phyloP scores from a whole-genome alignment of 2,113 vertebrate genomes.

The Anseranas semipalmata region DNA sequence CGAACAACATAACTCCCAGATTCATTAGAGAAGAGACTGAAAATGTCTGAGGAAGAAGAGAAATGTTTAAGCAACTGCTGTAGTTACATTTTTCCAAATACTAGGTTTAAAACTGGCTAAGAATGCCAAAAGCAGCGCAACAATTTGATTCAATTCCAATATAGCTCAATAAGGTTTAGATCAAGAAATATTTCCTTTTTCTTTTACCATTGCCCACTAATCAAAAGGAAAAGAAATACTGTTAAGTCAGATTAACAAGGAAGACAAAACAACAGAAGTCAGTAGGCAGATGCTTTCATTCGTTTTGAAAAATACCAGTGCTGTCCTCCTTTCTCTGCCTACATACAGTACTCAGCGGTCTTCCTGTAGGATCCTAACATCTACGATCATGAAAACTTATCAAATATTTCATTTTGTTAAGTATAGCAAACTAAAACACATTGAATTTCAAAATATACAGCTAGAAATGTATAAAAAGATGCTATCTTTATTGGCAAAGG shows the following conservation, averaged over 20 bases:
- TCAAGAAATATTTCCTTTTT: not conserved
- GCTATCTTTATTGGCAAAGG: not conserved
- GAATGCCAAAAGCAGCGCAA: not conserved
- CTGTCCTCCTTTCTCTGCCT: not conserved
- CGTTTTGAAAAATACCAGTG: conserved; percentile 9
- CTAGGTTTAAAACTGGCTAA: not conserved
- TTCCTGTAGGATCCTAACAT: not conserved
- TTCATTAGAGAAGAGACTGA: conserved; percentile 96
- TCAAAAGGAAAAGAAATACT: not conserved
- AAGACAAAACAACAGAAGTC: conserved; percentile 43
- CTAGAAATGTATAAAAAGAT: not conserved
- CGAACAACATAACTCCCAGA: conserved; percentile 91
- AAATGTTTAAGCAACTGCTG: not conserved
- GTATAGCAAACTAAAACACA: not conserved
- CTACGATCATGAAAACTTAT: not conserved
- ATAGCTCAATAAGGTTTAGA: not conserved
- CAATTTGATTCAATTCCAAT: not conserved
- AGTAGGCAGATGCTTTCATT: conserved; percentile 25
- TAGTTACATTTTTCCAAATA: not conserved
- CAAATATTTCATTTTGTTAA: not conserved
- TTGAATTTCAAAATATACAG: not conserved
- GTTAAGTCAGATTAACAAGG: not conserved
- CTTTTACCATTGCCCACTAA: not conserved
- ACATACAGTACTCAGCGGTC: not conserved
- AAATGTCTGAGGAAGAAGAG: conserved; percentile 86